Evolutionary conservation across 1,140 invertebrate species (phyloP).

Genomic region (Danaus melanippus): DNA sequence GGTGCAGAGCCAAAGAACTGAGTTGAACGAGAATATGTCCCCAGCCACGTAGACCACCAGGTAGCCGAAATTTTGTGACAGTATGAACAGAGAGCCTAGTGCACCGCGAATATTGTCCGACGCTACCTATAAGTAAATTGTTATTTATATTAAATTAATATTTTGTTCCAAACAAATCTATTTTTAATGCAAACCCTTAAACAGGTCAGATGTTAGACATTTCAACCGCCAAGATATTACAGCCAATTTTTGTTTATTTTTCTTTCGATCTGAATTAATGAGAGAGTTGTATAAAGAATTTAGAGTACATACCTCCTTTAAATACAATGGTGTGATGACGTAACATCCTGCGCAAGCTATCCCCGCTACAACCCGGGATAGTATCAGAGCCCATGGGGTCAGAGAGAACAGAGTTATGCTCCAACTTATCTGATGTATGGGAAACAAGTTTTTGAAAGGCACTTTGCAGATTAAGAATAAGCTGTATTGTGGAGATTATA

Average conservation of each 20-base stretch:
- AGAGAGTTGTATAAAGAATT: background rate
- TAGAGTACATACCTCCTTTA: constrained; percentile 51
- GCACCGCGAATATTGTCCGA: constrained; percentile 63
- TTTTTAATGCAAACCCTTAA: too few relatives aligned
- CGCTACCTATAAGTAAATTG: constrained; percentile 36
- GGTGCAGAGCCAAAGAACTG: constrained; percentile 65
- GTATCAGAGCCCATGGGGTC: constrained; percentile 53
- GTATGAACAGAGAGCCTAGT: constrained; percentile 69
- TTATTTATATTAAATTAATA: background rate
- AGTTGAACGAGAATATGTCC: constrained; percentile 56
- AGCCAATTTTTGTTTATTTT: too few relatives aligned
- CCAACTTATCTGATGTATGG: constrained; percentile 53
- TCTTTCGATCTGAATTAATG: too few relatives aligned
- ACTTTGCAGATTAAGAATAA: too few relatives aligned
- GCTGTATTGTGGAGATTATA: too few relatives aligned
- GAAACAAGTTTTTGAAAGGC: background rate
- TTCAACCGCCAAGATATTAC: too few relatives aligned
- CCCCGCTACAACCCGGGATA: constrained; percentile 49
- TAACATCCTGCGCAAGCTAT: constrained; percentile 61
- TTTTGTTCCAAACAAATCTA: too few relatives aligned
- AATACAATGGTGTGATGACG: constrained; percentile 56
- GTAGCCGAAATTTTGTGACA: constrained; percentile 70
- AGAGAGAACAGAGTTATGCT: constrained; percentile 51
- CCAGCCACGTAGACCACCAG: constrained; percentile 68
- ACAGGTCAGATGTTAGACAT: too few relatives aligned